Conservation (phyloP, 1,140 invertebrate species). For the Agrilus planipennis region DNA sequence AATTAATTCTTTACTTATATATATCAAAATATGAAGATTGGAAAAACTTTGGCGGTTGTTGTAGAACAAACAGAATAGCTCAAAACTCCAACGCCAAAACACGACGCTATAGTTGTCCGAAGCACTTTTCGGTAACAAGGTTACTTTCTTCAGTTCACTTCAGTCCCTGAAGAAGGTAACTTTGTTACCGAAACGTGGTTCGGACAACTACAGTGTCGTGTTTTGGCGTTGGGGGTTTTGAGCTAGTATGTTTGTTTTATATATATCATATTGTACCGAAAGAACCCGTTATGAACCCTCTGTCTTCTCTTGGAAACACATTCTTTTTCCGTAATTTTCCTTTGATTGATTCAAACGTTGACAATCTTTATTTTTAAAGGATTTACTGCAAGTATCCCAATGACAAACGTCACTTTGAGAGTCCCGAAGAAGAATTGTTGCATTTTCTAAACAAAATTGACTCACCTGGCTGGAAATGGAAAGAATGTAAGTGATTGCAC, state of each 20-base stretch:
- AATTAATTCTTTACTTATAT: too few species aligned
- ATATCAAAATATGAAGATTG: too few species aligned
- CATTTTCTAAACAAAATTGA: constrained; percentile 66
- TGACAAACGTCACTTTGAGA: constrained; percentile 51
- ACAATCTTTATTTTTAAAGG: constrained; percentile 12
- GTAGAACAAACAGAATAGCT: too few species aligned
- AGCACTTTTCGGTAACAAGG: too few species aligned
- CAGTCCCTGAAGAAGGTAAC: too few species aligned
- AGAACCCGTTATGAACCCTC: not conserved
- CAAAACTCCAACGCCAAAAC: too few species aligned
- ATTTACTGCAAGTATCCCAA: constrained; percentile 26
- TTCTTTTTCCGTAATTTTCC: not conserved
- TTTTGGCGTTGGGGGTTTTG: too few species aligned
- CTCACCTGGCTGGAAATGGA: constrained; percentile 64
- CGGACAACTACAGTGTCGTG: too few species aligned
- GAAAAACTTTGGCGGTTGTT: too few species aligned
- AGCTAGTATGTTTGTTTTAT: not conserved
- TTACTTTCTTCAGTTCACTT: too few species aligned
- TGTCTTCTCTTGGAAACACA: not conserved
- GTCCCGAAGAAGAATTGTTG: constrained; percentile 57
- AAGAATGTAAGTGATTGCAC: constrained; percentile 35
- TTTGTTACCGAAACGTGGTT: too few species aligned
- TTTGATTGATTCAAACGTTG: constrained; percentile 33
- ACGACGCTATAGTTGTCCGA: too few species aligned
- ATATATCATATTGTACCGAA: not conserved